Percentiles rank a stretch among this genome's conserved stretches.
phyloP scores from a whole-genome alignment of 1,140 invertebrate species.

The Olivierus martensii region DNA sequence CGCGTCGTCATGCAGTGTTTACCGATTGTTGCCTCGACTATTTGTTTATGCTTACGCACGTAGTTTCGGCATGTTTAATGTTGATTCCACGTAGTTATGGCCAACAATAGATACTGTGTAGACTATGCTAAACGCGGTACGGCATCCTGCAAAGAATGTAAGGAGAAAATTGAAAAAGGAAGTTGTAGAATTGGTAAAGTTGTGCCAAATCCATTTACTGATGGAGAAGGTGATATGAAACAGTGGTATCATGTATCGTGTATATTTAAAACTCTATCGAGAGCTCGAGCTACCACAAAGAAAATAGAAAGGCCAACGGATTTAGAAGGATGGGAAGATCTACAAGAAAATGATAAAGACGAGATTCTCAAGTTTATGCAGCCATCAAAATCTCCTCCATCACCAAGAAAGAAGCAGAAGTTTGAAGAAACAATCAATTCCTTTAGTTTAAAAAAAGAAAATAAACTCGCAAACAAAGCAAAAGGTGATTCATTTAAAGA shows the following conservation, averaged over 20 bases:
- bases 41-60: too few species aligned
- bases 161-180: conserved; percentile 57
- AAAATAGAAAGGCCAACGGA: conserved; percentile 64
- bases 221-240: conserved; percentile 65
- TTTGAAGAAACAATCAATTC: too few species aligned
- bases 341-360: conserved; percentile 51
- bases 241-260: conserved; percentile 67
- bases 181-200: conserved; percentile 55
- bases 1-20: too few species aligned
- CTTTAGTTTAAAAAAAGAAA: too few species aligned
- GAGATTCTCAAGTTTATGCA: conserved; percentile 38
- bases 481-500: conserved; percentile 58
- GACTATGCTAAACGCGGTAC: conserved; percentile 64
- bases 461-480: background rate
- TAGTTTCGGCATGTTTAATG: too few species aligned
- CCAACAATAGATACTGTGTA: conserved; percentile 30
- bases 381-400: too few species aligned
- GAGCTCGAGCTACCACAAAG: conserved; percentile 63
- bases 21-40: too few species aligned
- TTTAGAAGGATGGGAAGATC: conserved; percentile 54
- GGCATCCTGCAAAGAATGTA: conserved; percentile 76
- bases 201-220: conserved; percentile 57
- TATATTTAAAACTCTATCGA: conserved; percentile 60
- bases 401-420: too few species aligned
- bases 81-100: background rate